A percentile compares a stretch with the other conserved stretches of the same genome.
phyloP scores from a whole-genome alignment of 2,888 invertebrate species.

The Drosophila nr. fundita region DNA sequence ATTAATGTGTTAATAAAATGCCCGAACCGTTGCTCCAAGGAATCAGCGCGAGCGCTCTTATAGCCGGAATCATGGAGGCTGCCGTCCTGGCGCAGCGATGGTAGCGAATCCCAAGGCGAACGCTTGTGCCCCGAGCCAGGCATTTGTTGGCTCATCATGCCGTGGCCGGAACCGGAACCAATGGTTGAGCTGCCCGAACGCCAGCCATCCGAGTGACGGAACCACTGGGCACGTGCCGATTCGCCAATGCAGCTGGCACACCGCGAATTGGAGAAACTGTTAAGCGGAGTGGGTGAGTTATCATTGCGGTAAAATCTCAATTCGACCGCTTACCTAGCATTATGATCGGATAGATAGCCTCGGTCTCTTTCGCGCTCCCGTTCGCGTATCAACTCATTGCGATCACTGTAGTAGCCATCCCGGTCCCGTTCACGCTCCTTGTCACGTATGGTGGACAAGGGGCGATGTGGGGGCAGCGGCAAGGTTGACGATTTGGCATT shows the following conservation, averaged over 20 bases:
- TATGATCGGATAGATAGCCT: constrained; percentile 92
- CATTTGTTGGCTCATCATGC: constrained; percentile 85
- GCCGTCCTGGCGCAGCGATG: constrained; percentile 93
- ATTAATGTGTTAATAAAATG: background rate
- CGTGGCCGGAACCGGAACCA: constrained; percentile 87
- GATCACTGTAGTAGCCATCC: constrained; percentile 95
- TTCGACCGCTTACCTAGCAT: constrained; percentile 87
- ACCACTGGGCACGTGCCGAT: constrained; percentile 95
- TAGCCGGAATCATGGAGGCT: constrained; percentile 95
- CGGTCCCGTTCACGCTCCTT: constrained; percentile 88
- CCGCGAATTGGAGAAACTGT: constrained; percentile 87
- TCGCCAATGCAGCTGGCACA: constrained; percentile 96
- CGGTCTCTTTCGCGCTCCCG: constrained; percentile 91
- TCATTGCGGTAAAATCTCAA: fast-evolving
- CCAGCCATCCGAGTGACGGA: constrained; percentile 95
- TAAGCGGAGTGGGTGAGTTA: fast-evolving
- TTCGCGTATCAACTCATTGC: constrained; percentile 92
- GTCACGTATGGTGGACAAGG: constrained; percentile 85
- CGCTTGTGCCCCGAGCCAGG: constrained; percentile 87
- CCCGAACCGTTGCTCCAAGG: constrained; percentile 92
- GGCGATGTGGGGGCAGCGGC: constrained; percentile 91
- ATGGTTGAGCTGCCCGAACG: constrained; percentile 90
- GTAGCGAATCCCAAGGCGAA: constrained; percentile 95
- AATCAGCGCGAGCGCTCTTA: constrained; percentile 93
- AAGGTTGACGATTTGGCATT: constrained; percentile 93